Conservation (phyloP, 2,113 vertebrate species). For the Pseudopipra pipra region DNA sequence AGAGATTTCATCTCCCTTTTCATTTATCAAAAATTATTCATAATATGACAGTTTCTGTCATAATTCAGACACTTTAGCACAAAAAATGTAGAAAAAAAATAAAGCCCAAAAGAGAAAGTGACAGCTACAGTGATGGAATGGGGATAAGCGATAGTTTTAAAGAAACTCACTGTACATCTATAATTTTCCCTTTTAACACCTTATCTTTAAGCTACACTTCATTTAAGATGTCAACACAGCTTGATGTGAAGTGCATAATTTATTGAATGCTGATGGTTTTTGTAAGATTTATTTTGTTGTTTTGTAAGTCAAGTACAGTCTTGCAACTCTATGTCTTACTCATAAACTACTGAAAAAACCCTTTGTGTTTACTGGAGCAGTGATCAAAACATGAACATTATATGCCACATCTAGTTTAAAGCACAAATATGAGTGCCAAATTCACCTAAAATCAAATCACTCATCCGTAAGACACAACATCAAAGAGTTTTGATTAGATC, state of each 20-base stretch:
- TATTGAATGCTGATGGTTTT: constrained; percentile 20
- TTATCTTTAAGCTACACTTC: constrained; percentile 42
- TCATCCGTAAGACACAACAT: constrained; percentile 13
- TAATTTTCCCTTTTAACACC: constrained; percentile 47
- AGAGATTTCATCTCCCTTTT: background rate
- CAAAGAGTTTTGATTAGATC: constrained; percentile 20
- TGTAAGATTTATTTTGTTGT: constrained; percentile 51
- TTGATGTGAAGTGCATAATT: constrained; percentile 15
- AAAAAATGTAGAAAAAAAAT: constrained; percentile 4
- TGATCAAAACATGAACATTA: constrained; percentile 40
- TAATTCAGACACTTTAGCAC: constrained; percentile 2
- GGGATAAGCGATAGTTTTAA: constrained; percentile 30
- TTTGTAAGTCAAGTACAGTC: constrained; percentile 37
- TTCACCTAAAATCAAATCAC: constrained; percentile 49
- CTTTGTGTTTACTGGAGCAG: constrained; percentile 21
- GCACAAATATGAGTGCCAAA: constrained; percentile 9
- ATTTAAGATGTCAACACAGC: background rate
- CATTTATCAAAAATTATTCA: constrained; percentile 28
- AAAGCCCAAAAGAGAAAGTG: background rate
- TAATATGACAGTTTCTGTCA: background rate
- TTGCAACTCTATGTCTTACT: background rate
- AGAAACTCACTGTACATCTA: background rate
- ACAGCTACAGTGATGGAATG: constrained; percentile 5
- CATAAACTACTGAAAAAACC: background rate
- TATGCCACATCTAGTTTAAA: constrained; percentile 35